phyloP scores from a whole-genome alignment of 2,113 vertebrate species.

The Heliornis fulica region DNA sequence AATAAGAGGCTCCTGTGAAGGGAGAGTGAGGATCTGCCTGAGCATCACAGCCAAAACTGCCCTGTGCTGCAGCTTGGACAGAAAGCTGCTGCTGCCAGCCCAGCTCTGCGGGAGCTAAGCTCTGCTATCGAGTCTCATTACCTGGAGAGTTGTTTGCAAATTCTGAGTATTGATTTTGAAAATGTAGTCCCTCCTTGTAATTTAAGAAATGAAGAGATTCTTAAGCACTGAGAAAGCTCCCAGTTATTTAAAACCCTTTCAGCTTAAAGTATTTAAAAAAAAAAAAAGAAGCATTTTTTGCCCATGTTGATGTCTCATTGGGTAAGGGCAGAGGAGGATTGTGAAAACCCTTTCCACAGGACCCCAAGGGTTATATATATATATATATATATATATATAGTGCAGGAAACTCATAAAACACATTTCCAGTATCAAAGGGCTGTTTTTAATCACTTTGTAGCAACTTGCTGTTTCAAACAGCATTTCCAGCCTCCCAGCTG shows the following conservation, averaged over 20 bases:
- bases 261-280: background rate
- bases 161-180: background rate
- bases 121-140: background rate
- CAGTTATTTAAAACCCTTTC: background rate
- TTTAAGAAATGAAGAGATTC: background rate
- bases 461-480: background rate
- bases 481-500: background rate
- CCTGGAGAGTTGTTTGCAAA: background rate
- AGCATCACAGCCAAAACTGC: background rate
- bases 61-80: background rate
- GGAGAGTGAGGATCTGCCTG: background rate
- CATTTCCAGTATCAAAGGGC: constrained; percentile 9
- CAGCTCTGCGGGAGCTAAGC: background rate
- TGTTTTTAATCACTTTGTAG: background rate
- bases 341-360: background rate
- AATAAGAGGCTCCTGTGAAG: background rate
- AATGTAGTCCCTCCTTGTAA: background rate
- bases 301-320: background rate
- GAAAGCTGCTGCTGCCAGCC: background rate
- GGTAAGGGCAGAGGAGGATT: background rate
- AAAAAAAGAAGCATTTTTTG: background rate
- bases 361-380: background rate
- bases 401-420: background rate
- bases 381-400: too few species aligned
- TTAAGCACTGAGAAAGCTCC: background rate